Percentiles rank a stretch among this genome's conserved stretches.
These are phyloP conservation scores for Tragelaphus oryx DNA, from an alignment of 2,797 vertebrate genomes.

Conservation along the genomic window DNA sequence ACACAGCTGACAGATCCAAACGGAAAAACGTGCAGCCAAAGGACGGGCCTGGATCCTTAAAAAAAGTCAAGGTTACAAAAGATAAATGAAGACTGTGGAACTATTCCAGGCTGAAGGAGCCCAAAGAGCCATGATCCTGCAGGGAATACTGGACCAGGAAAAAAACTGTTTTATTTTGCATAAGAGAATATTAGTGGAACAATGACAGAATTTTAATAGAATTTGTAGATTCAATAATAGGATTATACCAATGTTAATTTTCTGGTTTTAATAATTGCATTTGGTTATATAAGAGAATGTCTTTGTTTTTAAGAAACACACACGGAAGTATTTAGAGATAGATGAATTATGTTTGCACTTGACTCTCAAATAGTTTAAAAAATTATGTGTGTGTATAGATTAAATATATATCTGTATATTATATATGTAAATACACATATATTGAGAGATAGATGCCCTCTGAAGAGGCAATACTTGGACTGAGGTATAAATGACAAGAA, in stretches of 20 bases:
- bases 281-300: background rate
- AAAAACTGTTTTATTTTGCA: background rate
- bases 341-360: background rate
- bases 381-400: background rate
- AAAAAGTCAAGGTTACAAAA: background rate
- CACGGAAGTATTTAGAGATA: background rate
- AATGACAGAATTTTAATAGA: background rate
- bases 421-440: background rate
- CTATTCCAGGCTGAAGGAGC: background rate
- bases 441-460: background rate
- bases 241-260: background rate
- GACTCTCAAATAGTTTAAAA: background rate
- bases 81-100: background rate
- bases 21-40: background rate
- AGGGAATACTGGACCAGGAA: background rate
- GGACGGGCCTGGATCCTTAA: background rate
- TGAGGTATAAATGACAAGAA: background rate
- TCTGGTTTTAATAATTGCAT: background rate
- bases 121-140: background rate
- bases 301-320: conserved; percentile 8
- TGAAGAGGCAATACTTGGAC: background rate
- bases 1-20: background rate
- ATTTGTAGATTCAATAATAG: background rate
- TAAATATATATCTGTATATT: background rate
- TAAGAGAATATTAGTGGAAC: background rate